Percentiles rank a stretch among this genome's conserved stretches.
These are phyloP conservation scores for Rhodophaea formosa DNA, from an alignment of 2,888 invertebrate species.

Conservation along the genomic window DNA sequence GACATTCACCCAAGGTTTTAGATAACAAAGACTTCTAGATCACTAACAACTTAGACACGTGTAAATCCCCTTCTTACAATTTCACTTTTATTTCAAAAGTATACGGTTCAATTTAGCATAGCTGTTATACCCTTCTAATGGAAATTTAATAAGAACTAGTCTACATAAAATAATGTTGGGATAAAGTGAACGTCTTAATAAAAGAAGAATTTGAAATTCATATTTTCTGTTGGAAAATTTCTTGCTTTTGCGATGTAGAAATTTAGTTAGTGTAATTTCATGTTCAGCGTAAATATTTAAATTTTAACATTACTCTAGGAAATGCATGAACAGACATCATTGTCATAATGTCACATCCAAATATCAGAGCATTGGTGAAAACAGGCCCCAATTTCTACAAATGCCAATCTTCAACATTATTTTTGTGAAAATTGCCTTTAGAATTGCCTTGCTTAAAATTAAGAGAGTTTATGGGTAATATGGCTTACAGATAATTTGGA, in stretches of 20 bases:
- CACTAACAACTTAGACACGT: conserved; percentile 18
- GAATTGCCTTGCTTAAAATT: too few relatives aligned
- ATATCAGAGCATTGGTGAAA: too few relatives aligned
- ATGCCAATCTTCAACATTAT: too few relatives aligned
- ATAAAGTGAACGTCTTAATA: conserved; percentile 2
- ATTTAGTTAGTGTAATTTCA: background rate
- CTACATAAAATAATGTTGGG: background rate
- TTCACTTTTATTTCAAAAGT: background rate
- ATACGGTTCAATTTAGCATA: background rate
- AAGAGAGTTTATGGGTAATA: too few relatives aligned
- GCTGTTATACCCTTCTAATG: background rate
- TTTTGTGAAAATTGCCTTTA: too few relatives aligned
- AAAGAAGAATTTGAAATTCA: background rate
- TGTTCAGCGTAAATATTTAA: too few relatives aligned
- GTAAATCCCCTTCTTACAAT: background rate
- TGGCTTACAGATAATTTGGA: too few relatives aligned
- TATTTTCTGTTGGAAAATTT: background rate
- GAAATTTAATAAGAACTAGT: background rate
- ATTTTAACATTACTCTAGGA: too few relatives aligned
- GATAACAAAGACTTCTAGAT: conserved; percentile 36
- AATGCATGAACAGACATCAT: too few relatives aligned
- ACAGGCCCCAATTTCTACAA: too few relatives aligned
- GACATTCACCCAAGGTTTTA: conserved; percentile 67
- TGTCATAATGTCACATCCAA: too few relatives aligned
- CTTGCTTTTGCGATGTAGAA: background rate